phyloP scores from a whole-genome alignment of 2,113 vertebrate genomes.

The Spheniscus mendiculus region DNA sequence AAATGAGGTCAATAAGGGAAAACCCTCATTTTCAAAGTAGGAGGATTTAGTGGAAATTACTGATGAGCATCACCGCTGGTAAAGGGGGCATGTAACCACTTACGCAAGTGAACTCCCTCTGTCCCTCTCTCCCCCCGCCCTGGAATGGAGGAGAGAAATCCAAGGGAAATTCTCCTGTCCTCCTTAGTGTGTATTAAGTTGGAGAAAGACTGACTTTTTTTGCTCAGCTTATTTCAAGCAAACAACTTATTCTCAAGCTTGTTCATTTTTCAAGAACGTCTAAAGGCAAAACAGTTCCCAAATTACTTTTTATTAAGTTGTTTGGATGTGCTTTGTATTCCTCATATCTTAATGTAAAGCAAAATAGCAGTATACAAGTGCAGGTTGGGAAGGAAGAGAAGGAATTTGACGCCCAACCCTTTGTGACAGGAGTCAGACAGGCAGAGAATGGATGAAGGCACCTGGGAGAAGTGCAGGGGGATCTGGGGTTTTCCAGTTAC shows the following conservation, averaged over 20 bases:
- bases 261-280: background rate
- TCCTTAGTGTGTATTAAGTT: background rate
- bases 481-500: background rate
- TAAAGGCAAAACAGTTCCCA: background rate
- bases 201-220: background rate
- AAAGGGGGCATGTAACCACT: background rate
- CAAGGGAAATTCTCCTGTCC: background rate
- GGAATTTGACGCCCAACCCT: background rate
- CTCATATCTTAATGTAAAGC: background rate
- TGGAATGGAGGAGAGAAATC: background rate
- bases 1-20: conserved; percentile 33
- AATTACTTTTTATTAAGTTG: background rate
- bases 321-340: background rate
- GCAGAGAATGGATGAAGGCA: background rate
- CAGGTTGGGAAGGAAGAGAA: background rate
- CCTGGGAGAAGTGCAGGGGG: background rate
- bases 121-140: no score
- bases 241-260: background rate
- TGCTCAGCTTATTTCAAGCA: background rate
- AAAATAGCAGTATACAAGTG: background rate
- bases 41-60: conserved; percentile 31
- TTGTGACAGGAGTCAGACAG: background rate
- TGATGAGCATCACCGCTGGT: background rate
- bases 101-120: background rate
- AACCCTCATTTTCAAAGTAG: background rate